Percentiles rank a stretch among this genome's conserved stretches.
These are phyloP conservation scores for Pyrgilauda ruficollis DNA, from an alignment of 2,113 vertebrate species.

Conservation along the genomic window DNA sequence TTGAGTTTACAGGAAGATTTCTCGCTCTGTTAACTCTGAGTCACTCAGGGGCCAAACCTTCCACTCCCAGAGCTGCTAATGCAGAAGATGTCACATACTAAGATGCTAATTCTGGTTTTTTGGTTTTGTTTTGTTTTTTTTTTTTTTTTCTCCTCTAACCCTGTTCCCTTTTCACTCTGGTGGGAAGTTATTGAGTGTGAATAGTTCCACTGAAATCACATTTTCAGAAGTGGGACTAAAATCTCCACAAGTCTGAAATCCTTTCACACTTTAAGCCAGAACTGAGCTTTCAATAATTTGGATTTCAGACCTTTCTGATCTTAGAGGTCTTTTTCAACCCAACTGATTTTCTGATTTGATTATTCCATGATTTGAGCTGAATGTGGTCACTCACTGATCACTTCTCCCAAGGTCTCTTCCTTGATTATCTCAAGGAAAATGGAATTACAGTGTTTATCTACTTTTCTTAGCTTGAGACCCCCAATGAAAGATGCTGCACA, in stretches of 20 bases:
- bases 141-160: not conserved
- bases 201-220: not conserved
- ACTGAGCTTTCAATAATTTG: not conserved
- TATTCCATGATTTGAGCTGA: not conserved
- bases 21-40: not conserved
- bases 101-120: not conserved
- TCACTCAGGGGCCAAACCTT: not conserved
- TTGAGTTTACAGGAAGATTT: not conserved
- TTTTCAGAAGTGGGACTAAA: not conserved
- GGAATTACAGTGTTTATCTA: not conserved
- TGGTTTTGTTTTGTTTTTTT: fast-evolving
- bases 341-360: not conserved
- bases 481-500: not conserved
- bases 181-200: not conserved
- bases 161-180: not conserved
- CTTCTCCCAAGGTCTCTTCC: not conserved
- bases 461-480: not conserved
- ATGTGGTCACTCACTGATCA: not conserved
- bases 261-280: not conserved
- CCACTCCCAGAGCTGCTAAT: not conserved
- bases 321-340: not conserved
- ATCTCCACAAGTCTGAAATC: not conserved
- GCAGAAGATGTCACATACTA: not conserved
- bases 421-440: not conserved
- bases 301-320: not conserved